phyloP scores from a whole-genome alignment of 2,888 invertebrate species.

The Trachelus stipa region DNA sequence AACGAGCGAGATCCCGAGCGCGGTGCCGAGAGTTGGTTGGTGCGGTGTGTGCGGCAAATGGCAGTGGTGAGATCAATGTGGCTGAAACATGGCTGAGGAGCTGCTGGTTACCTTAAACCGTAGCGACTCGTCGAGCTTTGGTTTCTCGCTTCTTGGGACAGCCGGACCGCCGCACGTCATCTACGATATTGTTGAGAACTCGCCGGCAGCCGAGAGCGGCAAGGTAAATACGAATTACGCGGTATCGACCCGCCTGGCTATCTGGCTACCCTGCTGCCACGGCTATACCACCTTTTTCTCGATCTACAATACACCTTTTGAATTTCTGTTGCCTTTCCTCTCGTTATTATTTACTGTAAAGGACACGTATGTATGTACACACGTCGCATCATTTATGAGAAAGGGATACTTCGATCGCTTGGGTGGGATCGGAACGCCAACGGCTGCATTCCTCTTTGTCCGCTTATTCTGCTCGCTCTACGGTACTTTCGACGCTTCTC shows the following conservation, averaged over 20 bases:
- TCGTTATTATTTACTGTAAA: no score
- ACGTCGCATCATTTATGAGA: no score
- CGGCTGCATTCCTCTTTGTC: conserved; percentile 51
- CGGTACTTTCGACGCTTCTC: conserved; percentile 22
- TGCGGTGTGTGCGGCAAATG: conserved; percentile 20
- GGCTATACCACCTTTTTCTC: neutral
- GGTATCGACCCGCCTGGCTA: conserved; percentile 48
- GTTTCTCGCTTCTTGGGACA: conserved; percentile 90
- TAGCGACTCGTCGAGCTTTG: conserved; percentile 89
- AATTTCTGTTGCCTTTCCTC: no score
- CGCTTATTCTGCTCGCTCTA: conserved; percentile 22
- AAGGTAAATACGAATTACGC: conserved; percentile 74
- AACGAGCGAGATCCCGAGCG: no score
- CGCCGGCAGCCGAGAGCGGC: conserved; percentile 91
- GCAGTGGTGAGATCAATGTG: conserved; percentile 40
- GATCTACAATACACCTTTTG: no score
- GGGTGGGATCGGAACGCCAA: conserved; percentile 47
- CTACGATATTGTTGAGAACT: conserved; percentile 93
- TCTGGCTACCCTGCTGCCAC: conserved; percentile 15
- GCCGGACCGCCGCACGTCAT: conserved; percentile 93
- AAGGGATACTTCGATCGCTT: conserved; percentile 43
- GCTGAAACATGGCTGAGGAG: conserved; percentile 84
- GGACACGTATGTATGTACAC: no score
- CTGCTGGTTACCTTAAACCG: conserved; percentile 88
- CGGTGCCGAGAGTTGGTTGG: conserved; percentile 2